Conservation (phyloP, 2,888 invertebrate genomes). For the Conomelus anceps region DNA sequence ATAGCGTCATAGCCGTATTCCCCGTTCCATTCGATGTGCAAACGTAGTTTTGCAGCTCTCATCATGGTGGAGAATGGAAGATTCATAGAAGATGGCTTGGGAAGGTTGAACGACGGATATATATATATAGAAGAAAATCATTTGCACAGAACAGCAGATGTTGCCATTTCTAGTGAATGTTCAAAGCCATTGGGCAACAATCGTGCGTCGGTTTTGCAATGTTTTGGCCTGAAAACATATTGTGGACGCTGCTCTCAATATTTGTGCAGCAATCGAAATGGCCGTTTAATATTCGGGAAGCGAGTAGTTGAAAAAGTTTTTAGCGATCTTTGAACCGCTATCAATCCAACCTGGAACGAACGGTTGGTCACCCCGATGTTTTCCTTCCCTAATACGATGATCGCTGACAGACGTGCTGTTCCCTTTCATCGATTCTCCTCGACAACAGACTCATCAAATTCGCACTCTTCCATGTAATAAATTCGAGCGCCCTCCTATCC, state of each 20-base stretch:
- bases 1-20: too few species aligned
- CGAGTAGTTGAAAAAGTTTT: background rate
- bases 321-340: background rate
- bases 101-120: background rate
- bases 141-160: background rate
- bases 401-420: too few species aligned
- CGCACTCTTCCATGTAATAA: background rate
- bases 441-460: background rate
- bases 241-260: too few species aligned
- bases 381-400: background rate
- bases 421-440: too few species aligned
- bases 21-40: too few species aligned
- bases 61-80: background rate
- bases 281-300: background rate
- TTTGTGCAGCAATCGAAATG: background rate
- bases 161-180: background rate
- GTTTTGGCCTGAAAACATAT: too few species aligned
- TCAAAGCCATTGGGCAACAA: background rate
- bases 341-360: background rate
- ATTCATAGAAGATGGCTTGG: background rate
- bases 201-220: background rate
- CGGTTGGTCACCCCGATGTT: background rate
- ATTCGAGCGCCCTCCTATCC: background rate
- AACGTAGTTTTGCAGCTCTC: background rate
- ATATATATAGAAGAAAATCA: background rate